Conservation (phyloP, 2,797 vertebrate genomes). For the Muscicapa striata region DNA sequence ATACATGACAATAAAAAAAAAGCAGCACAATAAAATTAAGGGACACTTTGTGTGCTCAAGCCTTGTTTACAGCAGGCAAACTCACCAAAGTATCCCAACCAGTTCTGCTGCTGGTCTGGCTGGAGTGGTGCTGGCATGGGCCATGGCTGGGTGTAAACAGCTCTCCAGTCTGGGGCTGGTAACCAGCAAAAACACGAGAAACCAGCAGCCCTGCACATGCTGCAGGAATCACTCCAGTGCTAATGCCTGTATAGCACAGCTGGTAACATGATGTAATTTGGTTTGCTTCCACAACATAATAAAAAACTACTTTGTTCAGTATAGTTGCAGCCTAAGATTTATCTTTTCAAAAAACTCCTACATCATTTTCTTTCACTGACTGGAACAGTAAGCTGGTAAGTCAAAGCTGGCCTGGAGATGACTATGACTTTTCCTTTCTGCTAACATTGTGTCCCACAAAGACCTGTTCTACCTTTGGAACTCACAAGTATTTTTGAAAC, state of each 20-base stretch:
- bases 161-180: background rate
- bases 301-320: background rate
- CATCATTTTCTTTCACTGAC: background rate
- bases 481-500: background rate
- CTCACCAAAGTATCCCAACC: background rate
- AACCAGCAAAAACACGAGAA: background rate
- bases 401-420: background rate
- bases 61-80: background rate
- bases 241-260: background rate
- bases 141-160: fast-evolving
- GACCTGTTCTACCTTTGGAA: background rate
- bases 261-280: background rate
- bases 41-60: background rate
- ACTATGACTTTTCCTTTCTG: background rate
- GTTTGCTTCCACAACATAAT: background rate
- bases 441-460: background rate
- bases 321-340: background rate
- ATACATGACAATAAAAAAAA: background rate
- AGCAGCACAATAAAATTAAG: background rate
- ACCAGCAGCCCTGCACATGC: background rate
- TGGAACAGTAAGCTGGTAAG: background rate
- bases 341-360: background rate
- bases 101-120: constrained; percentile 13
- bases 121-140: background rate
- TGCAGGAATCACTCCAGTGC: background rate